Percentiles rank a stretch among this genome's conserved stretches.
phyloP scores from a whole-genome alignment of 2,888 invertebrate genomes.

The Blera fallax region DNA sequence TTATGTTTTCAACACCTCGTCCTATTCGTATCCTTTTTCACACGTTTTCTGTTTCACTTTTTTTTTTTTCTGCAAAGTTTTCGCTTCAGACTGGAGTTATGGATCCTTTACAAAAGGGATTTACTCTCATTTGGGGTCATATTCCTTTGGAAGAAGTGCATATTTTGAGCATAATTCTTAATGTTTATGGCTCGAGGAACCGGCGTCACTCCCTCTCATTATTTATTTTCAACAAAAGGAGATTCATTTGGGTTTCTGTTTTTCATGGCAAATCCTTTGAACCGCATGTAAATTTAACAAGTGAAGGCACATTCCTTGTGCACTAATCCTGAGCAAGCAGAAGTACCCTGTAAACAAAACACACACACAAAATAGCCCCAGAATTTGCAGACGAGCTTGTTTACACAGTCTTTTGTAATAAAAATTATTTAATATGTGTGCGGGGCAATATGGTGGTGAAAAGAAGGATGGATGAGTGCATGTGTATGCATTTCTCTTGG shows the following conservation, averaged over 20 bases:
- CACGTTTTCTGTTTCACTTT: constrained; percentile 53
- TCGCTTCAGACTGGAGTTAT: not conserved
- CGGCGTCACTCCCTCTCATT: constrained; percentile 17
- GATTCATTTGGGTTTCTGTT: constrained; percentile 20
- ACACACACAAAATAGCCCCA: constrained; percentile 46
- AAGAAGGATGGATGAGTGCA: constrained; percentile 30
- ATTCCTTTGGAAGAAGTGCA: constrained; percentile 34
- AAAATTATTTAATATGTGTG: constrained; percentile 33
- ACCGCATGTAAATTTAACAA: constrained; percentile 67
- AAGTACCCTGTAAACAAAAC: constrained; percentile 58
- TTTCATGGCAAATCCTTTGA: constrained; percentile 54
- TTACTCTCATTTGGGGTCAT: constrained; percentile 36
- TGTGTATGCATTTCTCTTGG: constrained; percentile 26
- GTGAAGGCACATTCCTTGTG: constrained; percentile 45
- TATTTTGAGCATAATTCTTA: constrained; percentile 5
- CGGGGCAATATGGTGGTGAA: constrained; percentile 7
- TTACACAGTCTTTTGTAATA: constrained; percentile 60
- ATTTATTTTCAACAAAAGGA: constrained; percentile 58
- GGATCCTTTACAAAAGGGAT: constrained; percentile 44
- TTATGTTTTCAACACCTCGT: constrained; percentile 49
- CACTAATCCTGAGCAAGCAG: constrained; percentile 41
- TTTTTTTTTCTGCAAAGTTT: constrained; percentile 9
- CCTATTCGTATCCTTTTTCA: constrained; percentile 60
- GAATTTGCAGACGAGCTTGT: constrained; percentile 62
- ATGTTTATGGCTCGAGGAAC: constrained; percentile 28